These are phyloP conservation scores for Drosophila kuntzei DNA, from an alignment of 2,888 invertebrate species.

Conservation along the genomic window DNA sequence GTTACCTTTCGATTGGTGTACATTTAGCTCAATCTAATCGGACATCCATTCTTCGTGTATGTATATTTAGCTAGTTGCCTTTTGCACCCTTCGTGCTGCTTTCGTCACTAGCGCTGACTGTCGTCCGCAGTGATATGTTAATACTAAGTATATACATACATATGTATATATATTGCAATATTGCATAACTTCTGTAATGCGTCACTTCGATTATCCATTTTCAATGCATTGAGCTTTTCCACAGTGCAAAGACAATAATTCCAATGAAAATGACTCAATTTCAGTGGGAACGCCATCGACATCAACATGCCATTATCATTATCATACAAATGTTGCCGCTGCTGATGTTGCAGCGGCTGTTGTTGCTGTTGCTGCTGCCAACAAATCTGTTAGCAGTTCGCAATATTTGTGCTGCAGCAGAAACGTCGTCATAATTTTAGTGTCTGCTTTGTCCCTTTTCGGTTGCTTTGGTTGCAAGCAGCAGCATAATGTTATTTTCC, in stretches of 20 bases:
- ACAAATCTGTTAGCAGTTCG: constrained; percentile 85
- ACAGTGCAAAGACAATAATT: constrained; percentile 43
- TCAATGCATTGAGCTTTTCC: not conserved
- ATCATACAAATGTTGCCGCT: constrained; percentile 62
- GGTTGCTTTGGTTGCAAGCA: constrained; percentile 7
- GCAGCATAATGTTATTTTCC: constrained; percentile 52
- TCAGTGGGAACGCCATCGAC: constrained; percentile 33
- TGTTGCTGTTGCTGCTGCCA: constrained; percentile 47
- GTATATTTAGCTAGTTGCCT: too few relatives aligned
- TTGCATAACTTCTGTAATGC: not conserved
- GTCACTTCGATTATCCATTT: not conserved
- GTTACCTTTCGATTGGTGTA: too few relatives aligned
- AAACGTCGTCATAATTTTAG: constrained; percentile 76
- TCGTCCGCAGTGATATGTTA: too few relatives aligned
- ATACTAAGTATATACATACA: too few relatives aligned
- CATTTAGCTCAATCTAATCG: too few relatives aligned
- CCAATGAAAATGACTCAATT: constrained; percentile 62
- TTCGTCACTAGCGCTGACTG: too few relatives aligned
- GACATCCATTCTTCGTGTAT: too few relatives aligned
- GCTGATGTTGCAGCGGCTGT: constrained; percentile 1
- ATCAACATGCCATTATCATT: constrained; percentile 76
- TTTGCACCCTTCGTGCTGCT: too few relatives aligned
- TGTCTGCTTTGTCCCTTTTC: constrained; percentile 71
- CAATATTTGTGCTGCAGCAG: constrained; percentile 83
- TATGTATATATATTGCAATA: too few relatives aligned